phyloP scores from a whole-genome alignment of 2,797 vertebrate species.

The Oreortyx pictus region DNA sequence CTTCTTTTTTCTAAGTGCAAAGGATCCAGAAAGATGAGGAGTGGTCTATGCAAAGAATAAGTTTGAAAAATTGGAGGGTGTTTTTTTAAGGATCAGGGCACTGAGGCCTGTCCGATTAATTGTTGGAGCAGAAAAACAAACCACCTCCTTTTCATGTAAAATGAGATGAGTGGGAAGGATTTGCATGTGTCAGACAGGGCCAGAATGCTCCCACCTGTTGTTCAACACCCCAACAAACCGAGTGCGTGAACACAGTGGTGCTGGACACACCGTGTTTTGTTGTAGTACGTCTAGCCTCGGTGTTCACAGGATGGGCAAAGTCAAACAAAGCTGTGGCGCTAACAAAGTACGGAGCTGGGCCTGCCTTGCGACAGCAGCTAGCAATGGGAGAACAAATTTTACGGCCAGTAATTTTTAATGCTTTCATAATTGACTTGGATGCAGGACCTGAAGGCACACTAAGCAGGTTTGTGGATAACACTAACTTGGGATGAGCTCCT shows the following conservation, averaged over 20 bases:
- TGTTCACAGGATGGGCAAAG: background rate
- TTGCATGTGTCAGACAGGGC: accelerated
- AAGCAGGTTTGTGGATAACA: background rate
- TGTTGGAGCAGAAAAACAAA: too few species aligned
- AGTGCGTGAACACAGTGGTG: accelerated
- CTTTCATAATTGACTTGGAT: background rate
- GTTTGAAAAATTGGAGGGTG: too few species aligned
- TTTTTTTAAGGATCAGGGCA: too few species aligned
- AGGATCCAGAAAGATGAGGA: too few species aligned
- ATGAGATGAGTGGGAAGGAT: background rate
- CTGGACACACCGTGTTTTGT: accelerated
- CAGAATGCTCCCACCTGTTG: background rate
- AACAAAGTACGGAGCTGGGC: accelerated
- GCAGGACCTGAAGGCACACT: background rate
- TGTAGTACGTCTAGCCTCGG: accelerated
- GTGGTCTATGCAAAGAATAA: too few species aligned
- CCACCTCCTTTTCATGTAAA: too few species aligned
- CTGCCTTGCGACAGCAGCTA: accelerated
- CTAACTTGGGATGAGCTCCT: background rate
- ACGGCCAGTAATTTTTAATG: background rate
- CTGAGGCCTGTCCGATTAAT: too few species aligned
- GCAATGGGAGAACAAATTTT: background rate
- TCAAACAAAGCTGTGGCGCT: accelerated
- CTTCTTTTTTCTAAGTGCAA: too few species aligned
- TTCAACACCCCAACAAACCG: background rate